Conservation (phyloP, 2,888 invertebrate genomes). For the Synanthedon vespiformis region DNA sequence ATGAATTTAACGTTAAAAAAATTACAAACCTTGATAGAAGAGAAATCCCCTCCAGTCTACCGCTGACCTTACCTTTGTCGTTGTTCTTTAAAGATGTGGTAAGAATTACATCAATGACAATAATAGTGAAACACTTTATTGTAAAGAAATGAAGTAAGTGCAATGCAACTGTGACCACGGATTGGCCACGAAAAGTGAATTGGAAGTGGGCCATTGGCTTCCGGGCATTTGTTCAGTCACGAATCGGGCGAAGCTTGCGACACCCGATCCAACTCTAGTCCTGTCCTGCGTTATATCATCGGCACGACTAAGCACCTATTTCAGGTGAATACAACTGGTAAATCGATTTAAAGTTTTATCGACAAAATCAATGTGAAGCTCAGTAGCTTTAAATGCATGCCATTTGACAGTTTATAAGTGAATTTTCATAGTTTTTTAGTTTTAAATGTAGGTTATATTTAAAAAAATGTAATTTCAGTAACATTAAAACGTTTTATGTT, state of each 20-base stretch:
- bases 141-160: constrained; percentile 6
- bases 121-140: constrained; percentile 2
- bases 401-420: too few species aligned
- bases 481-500: too few species aligned
- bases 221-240: constrained; percentile 59
- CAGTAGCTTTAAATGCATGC: too few species aligned
- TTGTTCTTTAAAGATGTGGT: neutral
- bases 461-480: too few species aligned
- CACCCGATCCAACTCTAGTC: constrained; percentile 11
- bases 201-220: constrained; percentile 47
- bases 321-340: too few species aligned
- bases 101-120: constrained; percentile 2
- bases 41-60: neutral
- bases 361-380: too few species aligned
- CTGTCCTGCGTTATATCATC: constrained; percentile 32
- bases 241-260: constrained; percentile 35
- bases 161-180: constrained; percentile 28
- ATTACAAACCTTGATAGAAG: neutral
- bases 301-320: constrained; percentile 5
- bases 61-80: neutral
- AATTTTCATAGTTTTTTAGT: too few species aligned
- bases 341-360: too few species aligned
- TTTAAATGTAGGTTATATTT: too few species aligned
- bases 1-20: neutral
- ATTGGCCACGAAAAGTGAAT: constrained; percentile 48